phyloP scores from a whole-genome alignment of 2,888 invertebrate species.

The Helleia helle region DNA sequence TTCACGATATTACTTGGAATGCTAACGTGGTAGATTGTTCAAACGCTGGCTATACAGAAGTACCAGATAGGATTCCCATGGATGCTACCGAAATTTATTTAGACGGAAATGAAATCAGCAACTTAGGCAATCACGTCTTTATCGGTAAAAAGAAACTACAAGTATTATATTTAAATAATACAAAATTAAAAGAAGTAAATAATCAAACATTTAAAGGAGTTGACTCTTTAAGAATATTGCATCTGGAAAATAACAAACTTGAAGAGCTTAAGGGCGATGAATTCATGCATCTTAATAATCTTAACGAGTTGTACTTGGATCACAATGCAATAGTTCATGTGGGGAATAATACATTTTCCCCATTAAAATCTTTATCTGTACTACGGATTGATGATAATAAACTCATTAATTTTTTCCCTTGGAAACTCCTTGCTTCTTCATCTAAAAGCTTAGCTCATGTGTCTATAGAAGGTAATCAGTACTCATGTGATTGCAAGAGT shows the following conservation, averaged over 20 bases:
- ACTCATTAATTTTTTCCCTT: slow-evolving; percentile 83
- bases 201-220: slow-evolving; percentile 89
- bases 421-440: slow-evolving; percentile 79
- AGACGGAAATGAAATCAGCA: slow-evolving; percentile 85
- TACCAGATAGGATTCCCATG: slow-evolving; percentile 88
- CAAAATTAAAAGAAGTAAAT: slow-evolving; percentile 82
- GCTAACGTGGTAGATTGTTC: slow-evolving; percentile 89
- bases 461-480: slow-evolving; percentile 83
- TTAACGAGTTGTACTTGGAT: slow-evolving; percentile 85
- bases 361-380: slow-evolving; percentile 81
- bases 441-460: slow-evolving; percentile 76
- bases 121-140: slow-evolving; percentile 87
- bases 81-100: slow-evolving; percentile 91
- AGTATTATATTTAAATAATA: slow-evolving; percentile 84
- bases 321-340: slow-evolving; percentile 84
- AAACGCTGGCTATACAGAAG: slow-evolving; percentile 79
- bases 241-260: slow-evolving; percentile 84
- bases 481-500: slow-evolving; percentile 88
- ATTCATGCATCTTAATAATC: slow-evolving; percentile 82
- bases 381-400: slow-evolving; percentile 84
- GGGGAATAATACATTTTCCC: slow-evolving; percentile 84
- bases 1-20: slow-evolving; percentile 88
- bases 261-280: slow-evolving; percentile 84
- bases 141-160: slow-evolving; percentile 88
- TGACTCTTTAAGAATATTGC: slow-evolving; percentile 80